These are phyloP conservation scores for Heterodera schachtii DNA, from an alignment of 1,140 invertebrate species.

Conservation along the genomic window DNA sequence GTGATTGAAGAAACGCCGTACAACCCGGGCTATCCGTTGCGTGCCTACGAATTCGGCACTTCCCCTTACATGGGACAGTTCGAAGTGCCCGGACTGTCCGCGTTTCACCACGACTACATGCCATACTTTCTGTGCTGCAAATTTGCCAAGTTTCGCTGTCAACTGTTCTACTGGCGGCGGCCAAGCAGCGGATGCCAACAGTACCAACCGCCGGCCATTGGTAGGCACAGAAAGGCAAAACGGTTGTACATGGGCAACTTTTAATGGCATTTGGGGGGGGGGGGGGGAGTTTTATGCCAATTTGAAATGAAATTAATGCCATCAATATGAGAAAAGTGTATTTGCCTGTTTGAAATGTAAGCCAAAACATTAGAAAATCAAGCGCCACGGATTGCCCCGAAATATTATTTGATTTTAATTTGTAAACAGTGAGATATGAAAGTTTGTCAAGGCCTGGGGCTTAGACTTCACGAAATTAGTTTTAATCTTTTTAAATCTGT, in stretches of 20 bases:
- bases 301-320: too few species aligned
- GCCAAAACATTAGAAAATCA: too few species aligned
- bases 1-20: conserved; percentile 65
- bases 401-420: too few species aligned
- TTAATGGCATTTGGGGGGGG: too few species aligned
- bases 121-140: conserved; percentile 66
- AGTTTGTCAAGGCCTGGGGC: too few species aligned
- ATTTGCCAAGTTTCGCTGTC: conserved; percentile 63
- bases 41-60: conserved; percentile 65
- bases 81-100: conserved; percentile 61
- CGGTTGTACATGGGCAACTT: too few species aligned
- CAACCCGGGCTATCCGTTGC: conserved; percentile 62
- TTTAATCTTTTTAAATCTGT: too few species aligned
- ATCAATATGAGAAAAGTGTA: too few species aligned
- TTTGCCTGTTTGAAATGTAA: neutral
- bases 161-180: conserved; percentile 64
- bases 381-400: too few species aligned
- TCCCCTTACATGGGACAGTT: conserved; percentile 65
- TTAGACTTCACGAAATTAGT: too few species aligned
- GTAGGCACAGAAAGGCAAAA: conserved; percentile 12
- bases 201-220: conserved; percentile 64
- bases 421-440: too few species aligned
- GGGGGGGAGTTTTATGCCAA: too few species aligned
- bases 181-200: conserved; percentile 63
- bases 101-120: conserved; percentile 66